Percentiles rank a stretch among this genome's conserved stretches.
phyloP scores from a whole-genome alignment of 2,888 invertebrate species.

The Cerastis rubricosa region DNA sequence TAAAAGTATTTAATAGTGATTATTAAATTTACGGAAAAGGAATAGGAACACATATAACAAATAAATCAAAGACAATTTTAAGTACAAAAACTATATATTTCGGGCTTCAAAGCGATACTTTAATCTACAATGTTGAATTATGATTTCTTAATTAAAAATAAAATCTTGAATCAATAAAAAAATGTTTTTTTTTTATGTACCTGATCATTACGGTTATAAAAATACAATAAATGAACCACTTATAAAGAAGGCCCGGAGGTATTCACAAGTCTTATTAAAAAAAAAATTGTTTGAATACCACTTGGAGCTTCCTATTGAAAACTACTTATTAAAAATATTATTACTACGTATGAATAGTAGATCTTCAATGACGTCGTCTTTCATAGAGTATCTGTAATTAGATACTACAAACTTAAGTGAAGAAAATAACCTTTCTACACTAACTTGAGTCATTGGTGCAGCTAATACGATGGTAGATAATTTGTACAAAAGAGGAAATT shows the following conservation, averaged over 20 bases:
- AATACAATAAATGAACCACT: no score
- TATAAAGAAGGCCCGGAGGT: background rate
- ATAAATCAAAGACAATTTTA: no score
- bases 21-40: no score
- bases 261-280: background rate
- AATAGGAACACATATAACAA: no score
- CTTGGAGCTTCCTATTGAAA: background rate
- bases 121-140: no score
- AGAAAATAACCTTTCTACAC: slow-evolving; percentile 3
- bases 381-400: slow-evolving; percentile 34
- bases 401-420: slow-evolving; percentile 32
- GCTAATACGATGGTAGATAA: slow-evolving; percentile 39
- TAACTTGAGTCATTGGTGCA: slow-evolving; percentile 13
- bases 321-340: slow-evolving; percentile 8
- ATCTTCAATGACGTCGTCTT: slow-evolving; percentile 32
- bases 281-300: background rate
- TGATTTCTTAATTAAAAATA: no score
- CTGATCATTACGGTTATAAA: no score
- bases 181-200: no score
- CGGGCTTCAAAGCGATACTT: no score
- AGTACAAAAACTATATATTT: no score
- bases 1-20: no score
- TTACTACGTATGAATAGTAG: slow-evolving; percentile 28
- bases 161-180: no score
- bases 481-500: slow-evolving; percentile 34